Evolutionary conservation across 2,113 vertebrate genomes (phyloP).

Genomic region (western clawed frog (Xenopus tropicalis)): DNA sequence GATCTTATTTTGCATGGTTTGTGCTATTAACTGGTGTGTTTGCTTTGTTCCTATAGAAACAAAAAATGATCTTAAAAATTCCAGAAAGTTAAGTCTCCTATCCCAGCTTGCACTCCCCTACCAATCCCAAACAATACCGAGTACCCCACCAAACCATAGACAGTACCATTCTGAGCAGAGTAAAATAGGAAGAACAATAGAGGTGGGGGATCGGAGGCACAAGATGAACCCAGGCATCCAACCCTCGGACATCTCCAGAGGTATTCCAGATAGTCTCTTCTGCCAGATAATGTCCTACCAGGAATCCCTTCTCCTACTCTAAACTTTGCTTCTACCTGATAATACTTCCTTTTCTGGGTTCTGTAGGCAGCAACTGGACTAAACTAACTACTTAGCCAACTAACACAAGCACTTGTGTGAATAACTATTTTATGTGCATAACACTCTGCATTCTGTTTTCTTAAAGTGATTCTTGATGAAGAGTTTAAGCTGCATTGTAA

Average conservation of each 20-base stretch:
- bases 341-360: not conserved
- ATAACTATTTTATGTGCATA: constrained; percentile 11
- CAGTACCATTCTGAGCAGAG: constrained; percentile 53
- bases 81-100: constrained; percentile 77
- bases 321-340: not conserved
- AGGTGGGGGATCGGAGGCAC: constrained; percentile 51
- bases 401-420: not conserved
- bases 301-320: too few species aligned
- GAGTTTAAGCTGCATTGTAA: constrained; percentile 7
- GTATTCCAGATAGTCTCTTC: constrained; percentile 64
- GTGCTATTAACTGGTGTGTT: constrained; percentile 48
- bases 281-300: not conserved
- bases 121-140: constrained; percentile 61
- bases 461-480: not conserved
- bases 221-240: constrained; percentile 59
- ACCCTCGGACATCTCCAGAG: constrained; percentile 75
- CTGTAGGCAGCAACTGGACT: constrained; percentile 1
- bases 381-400: not conserved
- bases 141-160: constrained; percentile 57
- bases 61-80: constrained; percentile 61
- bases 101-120: constrained; percentile 79
- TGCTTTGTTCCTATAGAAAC: constrained; percentile 67
- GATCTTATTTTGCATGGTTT: constrained; percentile 29
- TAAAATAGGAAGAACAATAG: constrained; percentile 55
- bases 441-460: constrained; percentile 3